Conservation (phyloP, 1,140 invertebrate genomes). For the Drosophila tsacasi region DNA sequence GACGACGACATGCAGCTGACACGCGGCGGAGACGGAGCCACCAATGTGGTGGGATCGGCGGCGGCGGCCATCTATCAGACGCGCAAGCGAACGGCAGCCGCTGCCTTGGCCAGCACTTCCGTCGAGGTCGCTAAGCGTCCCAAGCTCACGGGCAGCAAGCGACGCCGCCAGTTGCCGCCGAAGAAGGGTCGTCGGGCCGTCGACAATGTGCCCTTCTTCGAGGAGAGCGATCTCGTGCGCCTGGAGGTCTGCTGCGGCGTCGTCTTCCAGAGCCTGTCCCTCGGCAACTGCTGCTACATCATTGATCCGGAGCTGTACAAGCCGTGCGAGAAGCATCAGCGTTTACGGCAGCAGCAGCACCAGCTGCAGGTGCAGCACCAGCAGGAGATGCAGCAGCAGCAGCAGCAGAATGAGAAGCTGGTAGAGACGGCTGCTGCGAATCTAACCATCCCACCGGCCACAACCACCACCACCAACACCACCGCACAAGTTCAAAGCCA, state of each 20-base stretch:
- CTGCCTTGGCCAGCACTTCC: constrained; percentile 32
- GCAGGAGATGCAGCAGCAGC: constrained; percentile 3
- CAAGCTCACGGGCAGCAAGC: constrained; percentile 56
- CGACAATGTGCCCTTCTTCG: constrained; percentile 74
- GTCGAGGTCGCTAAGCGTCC: constrained; percentile 12
- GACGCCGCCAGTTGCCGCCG: constrained; percentile 63
- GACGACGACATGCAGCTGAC: constrained; percentile 48
- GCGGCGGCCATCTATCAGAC: constrained; percentile 66
- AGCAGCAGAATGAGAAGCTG: background rate
- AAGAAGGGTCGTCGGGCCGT: constrained; percentile 60
- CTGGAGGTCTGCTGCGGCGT: constrained; percentile 77
- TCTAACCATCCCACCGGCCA: background rate
- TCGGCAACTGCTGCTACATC: constrained; percentile 66
- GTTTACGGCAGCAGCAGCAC: constrained; percentile 32
- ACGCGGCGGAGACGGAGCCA: background rate
- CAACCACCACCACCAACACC: background rate
- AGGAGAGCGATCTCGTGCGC: constrained; percentile 63
- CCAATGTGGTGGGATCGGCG: background rate
- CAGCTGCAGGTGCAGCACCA: constrained; percentile 28
- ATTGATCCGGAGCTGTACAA: constrained; percentile 73
- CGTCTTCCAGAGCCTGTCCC: constrained; percentile 67
- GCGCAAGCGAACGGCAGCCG: constrained; percentile 74
- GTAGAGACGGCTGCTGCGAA: background rate
- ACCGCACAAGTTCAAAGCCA: constrained; percentile 36
- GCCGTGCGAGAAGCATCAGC: constrained; percentile 73